Evolutionary conservation across 2,888 invertebrate genomes (phyloP), one percentile per base, ranked within the genome.

Genomic region (Drosophila villosipedis): DNA sequence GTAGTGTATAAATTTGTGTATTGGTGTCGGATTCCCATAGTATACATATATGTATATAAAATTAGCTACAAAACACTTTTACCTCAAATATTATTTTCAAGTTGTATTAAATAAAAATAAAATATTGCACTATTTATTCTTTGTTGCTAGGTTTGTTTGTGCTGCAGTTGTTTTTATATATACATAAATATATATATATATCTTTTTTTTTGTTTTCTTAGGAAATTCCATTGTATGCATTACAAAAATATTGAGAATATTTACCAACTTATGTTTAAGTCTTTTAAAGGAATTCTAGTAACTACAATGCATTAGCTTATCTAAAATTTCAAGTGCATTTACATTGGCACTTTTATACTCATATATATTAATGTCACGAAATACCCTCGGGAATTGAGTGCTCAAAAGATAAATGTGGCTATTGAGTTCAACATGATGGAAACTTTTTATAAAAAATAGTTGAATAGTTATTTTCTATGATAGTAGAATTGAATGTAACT

Each of bases 181-280:
- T 30, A 30, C 7, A 35, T 41, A 25, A 3, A 25, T 25, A 30
- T 30, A 35, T 41, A 25, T 25, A 25, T 25, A 25, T 25, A 3
- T 25, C 3, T 3, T 30, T 16, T 3, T 5, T 22, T 4, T 41
- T 43, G 3, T 25, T 25, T 33, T 49, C 25, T 28, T 50, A 62
- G 47, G 50, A 49, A 54, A 65, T 60, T 58, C 54, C 47, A 22
- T 60, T 55, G 12, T 62, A 66, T 68, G 35, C 80, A 19, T 72
- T 81, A 81, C 59, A 78, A 78, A 78, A 78, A 72, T 78, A 77
- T 77, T 78, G 78, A 81, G 82, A 81, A 77, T 68, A 58, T 71
- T 49, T 81, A 39, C 57, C 53, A 57, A 70, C 50, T 67, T 70
- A 61, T 39, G 12, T 14, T 33, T 35, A 54, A 58, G 22, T 37